These are phyloP conservation scores for Polietes domitor DNA, from an alignment of 2,888 invertebrate species.

Conservation along the genomic window DNA sequence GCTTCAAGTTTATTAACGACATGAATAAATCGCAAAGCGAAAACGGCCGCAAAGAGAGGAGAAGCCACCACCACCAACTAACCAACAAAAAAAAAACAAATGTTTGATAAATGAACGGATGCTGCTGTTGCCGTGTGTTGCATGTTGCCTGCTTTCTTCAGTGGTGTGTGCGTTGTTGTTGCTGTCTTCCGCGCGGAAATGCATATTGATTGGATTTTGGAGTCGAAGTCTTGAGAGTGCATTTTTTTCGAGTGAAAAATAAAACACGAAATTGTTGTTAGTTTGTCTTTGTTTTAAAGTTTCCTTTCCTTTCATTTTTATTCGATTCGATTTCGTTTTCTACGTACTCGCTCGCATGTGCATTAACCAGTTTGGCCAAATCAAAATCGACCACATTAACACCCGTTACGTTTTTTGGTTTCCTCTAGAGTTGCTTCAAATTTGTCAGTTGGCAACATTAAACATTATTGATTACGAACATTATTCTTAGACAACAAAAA, in stretches of 20 bases:
- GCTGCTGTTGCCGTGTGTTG: slow-evolving; percentile 24
- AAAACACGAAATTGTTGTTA: slow-evolving; percentile 22
- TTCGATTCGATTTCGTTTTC: too few relatives aligned
- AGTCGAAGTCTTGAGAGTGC: slow-evolving; percentile 6
- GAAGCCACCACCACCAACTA: too few relatives aligned
- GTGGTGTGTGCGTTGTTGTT: slow-evolving; percentile 46
- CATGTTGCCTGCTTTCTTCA: slow-evolving; percentile 33
- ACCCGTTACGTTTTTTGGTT: not conserved
- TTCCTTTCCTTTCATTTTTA: slow-evolving; percentile 61
- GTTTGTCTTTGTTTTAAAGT: slow-evolving; percentile 39
- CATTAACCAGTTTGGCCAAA: slow-evolving; percentile 28
- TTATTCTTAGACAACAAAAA: slow-evolving; percentile 12
- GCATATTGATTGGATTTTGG: slow-evolving; percentile 57
- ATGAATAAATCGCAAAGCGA: slow-evolving; percentile 24
- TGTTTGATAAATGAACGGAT: too few relatives aligned
- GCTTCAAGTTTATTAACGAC: slow-evolving; percentile 58
- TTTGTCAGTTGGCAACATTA: slow-evolving; percentile 40
- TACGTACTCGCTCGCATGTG: not conserved
- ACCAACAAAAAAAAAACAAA: slow-evolving; percentile 1
- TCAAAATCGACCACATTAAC: not conserved
- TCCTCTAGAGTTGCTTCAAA: not conserved
- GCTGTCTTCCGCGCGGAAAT: slow-evolving; percentile 65
- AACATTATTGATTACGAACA: not conserved
- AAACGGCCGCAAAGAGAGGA: slow-evolving; percentile 23
- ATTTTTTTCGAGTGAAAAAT: slow-evolving; percentile 34